Percentiles rank a stretch among this genome's conserved stretches.
These are phyloP conservation scores for Hydrotaea cyrtoneurina DNA, from an alignment of 2,888 invertebrate species.

Conservation along the genomic window DNA sequence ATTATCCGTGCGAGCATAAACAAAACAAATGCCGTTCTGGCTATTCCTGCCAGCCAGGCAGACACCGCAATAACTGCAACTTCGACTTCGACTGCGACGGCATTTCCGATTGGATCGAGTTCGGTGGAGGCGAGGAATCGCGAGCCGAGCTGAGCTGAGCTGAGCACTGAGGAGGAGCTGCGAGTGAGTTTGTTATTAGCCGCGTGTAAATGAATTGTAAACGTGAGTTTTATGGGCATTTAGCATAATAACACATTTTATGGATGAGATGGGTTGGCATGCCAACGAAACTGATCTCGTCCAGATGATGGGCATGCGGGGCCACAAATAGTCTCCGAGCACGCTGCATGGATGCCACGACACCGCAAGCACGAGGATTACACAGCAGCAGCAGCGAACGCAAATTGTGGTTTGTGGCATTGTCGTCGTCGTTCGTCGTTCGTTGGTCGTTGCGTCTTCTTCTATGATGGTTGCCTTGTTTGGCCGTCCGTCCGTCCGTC, in stretches of 20 bases:
- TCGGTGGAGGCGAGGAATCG: constrained; percentile 19
- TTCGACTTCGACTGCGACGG: too few species aligned
- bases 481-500: too few species aligned
- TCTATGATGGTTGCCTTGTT: neutral
- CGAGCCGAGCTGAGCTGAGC: constrained; percentile 49
- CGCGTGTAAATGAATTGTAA: constrained; percentile 80
- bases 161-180: too few species aligned
- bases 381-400: constrained; percentile 16
- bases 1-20: constrained; percentile 78
- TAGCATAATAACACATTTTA: constrained; percentile 80
- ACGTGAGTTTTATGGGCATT: constrained; percentile 80
- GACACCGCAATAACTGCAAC: neutral
- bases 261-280: constrained; percentile 69
- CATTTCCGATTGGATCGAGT: constrained; percentile 29
- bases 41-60: constrained; percentile 52
- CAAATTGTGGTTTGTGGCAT: constrained; percentile 9
- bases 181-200: constrained; percentile 77
- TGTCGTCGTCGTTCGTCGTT: too few species aligned
- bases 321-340: neutral
- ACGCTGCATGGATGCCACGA: neutral
- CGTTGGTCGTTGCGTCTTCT: too few species aligned
- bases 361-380: constrained; percentile 23
- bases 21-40: constrained; percentile 69
- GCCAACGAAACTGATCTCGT: constrained; percentile 31
- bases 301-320: neutral